Percentiles rank a stretch among this genome's conserved stretches.
phyloP scores from a whole-genome alignment of 64 coral and sea anemone species.

The Montipora efflorescens region DNA sequence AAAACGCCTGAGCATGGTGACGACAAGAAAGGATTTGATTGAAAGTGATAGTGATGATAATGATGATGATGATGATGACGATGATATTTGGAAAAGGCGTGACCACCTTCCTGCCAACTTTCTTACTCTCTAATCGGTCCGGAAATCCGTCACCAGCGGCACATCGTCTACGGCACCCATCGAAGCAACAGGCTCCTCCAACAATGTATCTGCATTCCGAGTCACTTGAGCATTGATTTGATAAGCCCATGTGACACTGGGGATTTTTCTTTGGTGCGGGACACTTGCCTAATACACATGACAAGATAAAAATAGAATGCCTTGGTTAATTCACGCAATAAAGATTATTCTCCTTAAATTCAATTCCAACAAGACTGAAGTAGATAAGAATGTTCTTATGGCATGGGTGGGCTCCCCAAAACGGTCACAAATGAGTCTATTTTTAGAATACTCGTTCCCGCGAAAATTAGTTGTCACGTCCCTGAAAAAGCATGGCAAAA shows the following conservation, averaged over 20 bases:
- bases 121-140: constrained; percentile 17
- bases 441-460: too few relatives aligned
- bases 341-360: too few relatives aligned
- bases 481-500: too few relatives aligned
- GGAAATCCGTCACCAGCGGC: constrained; percentile 8
- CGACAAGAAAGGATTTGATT: not conserved
- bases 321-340: too few relatives aligned
- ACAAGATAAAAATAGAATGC: not conserved
- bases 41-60: not conserved
- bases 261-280: not conserved
- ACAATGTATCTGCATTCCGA: constrained; percentile 30
- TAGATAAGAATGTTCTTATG: too few relatives aligned
- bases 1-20: not conserved
- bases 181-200: constrained; percentile 20
- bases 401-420: too few relatives aligned
- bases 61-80: not conserved
- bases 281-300: not conserved
- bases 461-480: too few relatives aligned
- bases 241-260: not conserved
- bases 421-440: too few relatives aligned
- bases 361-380: too few relatives aligned
- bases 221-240: constrained; percentile 37
- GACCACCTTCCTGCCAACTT: not conserved
- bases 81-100: too few relatives aligned
- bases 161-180: constrained; percentile 42